Evolutionary conservation across 2,113 vertebrate genomes (phyloP).

Genomic region (Datnioides undecimradiatus): DNA sequence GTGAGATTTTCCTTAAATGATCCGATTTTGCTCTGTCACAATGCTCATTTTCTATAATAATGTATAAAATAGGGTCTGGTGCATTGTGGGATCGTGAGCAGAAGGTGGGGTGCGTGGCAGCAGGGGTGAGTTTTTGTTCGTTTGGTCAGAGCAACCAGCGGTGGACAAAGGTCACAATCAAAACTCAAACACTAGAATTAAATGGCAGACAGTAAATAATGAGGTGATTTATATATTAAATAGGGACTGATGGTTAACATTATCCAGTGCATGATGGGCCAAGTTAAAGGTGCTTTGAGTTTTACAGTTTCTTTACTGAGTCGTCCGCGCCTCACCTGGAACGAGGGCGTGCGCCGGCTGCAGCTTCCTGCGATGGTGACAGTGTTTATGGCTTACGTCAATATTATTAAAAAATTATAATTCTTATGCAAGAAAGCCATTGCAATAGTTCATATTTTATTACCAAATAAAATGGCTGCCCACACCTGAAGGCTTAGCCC

Average conservation of each 20-base stretch:
- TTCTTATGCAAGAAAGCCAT: neutral
- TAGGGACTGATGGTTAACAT: too few relatives aligned
- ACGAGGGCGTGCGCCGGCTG: too few relatives aligned
- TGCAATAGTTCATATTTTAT: too few relatives aligned
- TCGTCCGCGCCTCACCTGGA: too few relatives aligned
- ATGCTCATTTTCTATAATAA: neutral
- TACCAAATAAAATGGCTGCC: too few relatives aligned
- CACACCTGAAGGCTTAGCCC: too few relatives aligned
- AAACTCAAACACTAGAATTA: neutral
- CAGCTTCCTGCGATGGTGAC: neutral
- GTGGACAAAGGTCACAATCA: neutral
- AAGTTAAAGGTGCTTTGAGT: too few relatives aligned
- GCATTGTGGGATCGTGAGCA: neutral
- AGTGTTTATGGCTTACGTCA: neutral
- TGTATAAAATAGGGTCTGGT: neutral
- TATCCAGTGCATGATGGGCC: too few relatives aligned
- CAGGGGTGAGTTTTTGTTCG: neutral
- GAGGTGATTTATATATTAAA: too few relatives aligned
- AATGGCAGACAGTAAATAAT: neutral
- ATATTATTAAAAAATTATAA: neutral
- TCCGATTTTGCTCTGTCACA: neutral
- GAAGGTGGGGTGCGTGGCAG: neutral
- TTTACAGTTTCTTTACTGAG: too few relatives aligned
- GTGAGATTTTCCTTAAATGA: neutral
- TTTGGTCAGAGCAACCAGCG: neutral